These are phyloP conservation scores for Leptinotarsa peninsularis DNA, from an alignment of 2,888 invertebrate species.

Conservation along the genomic window DNA sequence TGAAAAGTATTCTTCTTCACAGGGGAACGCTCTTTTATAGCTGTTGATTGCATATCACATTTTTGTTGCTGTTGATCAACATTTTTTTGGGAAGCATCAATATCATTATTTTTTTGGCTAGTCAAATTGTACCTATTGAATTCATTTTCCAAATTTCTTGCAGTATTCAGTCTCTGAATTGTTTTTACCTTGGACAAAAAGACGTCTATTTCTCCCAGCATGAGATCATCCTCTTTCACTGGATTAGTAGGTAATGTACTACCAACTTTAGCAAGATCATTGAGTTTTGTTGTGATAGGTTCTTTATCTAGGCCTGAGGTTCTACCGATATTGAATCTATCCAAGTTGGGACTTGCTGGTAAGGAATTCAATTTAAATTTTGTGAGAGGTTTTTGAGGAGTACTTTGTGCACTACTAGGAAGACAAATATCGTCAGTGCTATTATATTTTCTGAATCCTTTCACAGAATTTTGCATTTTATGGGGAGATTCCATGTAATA, in stretches of 20 bases:
- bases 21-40: slow-evolving; percentile 49
- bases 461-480: slow-evolving; percentile 43
- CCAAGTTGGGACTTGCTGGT: slow-evolving; percentile 58
- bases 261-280: slow-evolving; percentile 36
- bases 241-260: slow-evolving; percentile 24
- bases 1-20: slow-evolving; percentile 52
- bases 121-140: slow-evolving; percentile 44
- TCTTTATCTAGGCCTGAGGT: slow-evolving; percentile 26
- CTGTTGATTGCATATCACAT: background rate
- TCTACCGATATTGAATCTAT: slow-evolving; percentile 46
- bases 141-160: slow-evolving; percentile 54
- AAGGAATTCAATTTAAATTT: slow-evolving; percentile 59
- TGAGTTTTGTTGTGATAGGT: slow-evolving; percentile 31
- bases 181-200: slow-evolving; percentile 62
- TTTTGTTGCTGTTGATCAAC: slow-evolving; percentile 17
- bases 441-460: slow-evolving; percentile 51
- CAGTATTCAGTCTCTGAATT: slow-evolving; percentile 55
- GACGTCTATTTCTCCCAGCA: slow-evolving; percentile 59
- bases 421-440: slow-evolving; percentile 57
- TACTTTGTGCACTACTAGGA: slow-evolving; percentile 60
- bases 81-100: background rate
- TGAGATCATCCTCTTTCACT: slow-evolving; percentile 41
- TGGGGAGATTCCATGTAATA: slow-evolving; percentile 39
- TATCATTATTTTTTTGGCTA: background rate
- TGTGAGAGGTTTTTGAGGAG: slow-evolving; percentile 62